Evolutionary conservation across 1,140 invertebrate species (phyloP), one percentile per base, ranked within the genome.

Genomic region (Physella acuta): DNA sequence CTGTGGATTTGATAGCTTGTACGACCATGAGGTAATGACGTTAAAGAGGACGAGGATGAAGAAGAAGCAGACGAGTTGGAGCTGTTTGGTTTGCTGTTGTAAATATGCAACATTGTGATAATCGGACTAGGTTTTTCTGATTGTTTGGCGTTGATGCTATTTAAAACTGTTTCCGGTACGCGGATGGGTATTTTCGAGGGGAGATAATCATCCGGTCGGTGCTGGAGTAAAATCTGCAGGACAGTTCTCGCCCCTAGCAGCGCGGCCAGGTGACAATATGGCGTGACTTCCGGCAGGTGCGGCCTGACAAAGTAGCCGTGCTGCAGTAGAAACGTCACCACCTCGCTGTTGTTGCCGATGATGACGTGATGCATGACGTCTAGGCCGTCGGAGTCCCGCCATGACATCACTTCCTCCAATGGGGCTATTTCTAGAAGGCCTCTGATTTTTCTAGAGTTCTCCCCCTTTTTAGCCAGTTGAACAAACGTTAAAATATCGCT

Each of bases 301-400:
- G 74, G 74, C 2, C 69, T 44, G 55, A 70, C 71, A 44, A 78
- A 78, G 44, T 70, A 75, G n/a, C 73, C 75, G 17, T 72, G 68
- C 5, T 68, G 64, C n/a, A 78, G 55, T 1, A 76, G 52, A 33
- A 72, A 74, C 36, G 74, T 71, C 28, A 71, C 70, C 31, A 73
- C 71, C 44, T 78, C 76, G 16, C 63, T 63, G 33, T 68, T 76
- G 73, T 78, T 73, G 20, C 64, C 24, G 3, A 78, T 53, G 31
- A 78, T 76, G 37, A 71, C 65, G 59, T 76, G 64, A 36, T 78
- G 76, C 63, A 78, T 44, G 2, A 73, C 49, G 68, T 78, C 76
- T 63, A 78, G 66, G 39, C 69, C 67, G 51, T 73, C 37, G 0
- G 71, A 69, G 65, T 78, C 76, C 5, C 61, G 28, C 76, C 76